Evolutionary conservation across 2,113 vertebrate genomes (phyloP).

Genomic region (Cebus imitator): DNA sequence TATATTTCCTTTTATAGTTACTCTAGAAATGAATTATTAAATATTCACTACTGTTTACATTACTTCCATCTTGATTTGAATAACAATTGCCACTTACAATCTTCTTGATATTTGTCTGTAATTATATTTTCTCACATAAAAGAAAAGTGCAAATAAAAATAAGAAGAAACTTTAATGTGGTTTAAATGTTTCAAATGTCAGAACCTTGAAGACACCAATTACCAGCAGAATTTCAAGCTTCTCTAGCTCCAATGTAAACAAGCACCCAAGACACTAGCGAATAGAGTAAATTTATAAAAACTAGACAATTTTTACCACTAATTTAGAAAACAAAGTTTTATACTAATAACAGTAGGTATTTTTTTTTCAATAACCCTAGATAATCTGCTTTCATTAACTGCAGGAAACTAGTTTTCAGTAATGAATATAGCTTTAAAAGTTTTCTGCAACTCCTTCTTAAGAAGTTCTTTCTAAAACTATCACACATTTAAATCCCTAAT

Average conservation of each 20-base stretch:
- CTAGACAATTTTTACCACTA: not conserved
- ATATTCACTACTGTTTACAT: not conserved
- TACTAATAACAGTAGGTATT: slow-evolving; percentile 12
- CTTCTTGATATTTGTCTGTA: not conserved
- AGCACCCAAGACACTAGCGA: not conserved
- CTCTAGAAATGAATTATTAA: not conserved
- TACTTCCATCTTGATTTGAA: not conserved
- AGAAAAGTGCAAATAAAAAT: not conserved
- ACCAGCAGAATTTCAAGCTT: not conserved
- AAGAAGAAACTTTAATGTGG: not conserved
- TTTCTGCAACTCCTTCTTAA: not conserved
- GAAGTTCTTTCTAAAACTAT: slow-evolving; percentile 24
- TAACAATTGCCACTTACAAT: not conserved
- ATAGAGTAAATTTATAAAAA: not conserved
- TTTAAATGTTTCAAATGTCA: slow-evolving; percentile 11
- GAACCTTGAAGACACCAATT: not conserved
- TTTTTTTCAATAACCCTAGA: slow-evolving; percentile 44
- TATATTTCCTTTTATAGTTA: not conserved
- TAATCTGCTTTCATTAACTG: slow-evolving; percentile 40
- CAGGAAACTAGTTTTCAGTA: slow-evolving; percentile 42
- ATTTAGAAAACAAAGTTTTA: slow-evolving; percentile 41
- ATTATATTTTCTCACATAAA: not conserved
- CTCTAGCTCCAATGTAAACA: not conserved
- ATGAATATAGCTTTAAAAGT: slow-evolving; percentile 64
- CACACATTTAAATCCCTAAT: not conserved